These are phyloP conservation scores for Polylopha cassiicola DNA, from an alignment of 2,888 invertebrate species.

Conservation along the genomic window DNA sequence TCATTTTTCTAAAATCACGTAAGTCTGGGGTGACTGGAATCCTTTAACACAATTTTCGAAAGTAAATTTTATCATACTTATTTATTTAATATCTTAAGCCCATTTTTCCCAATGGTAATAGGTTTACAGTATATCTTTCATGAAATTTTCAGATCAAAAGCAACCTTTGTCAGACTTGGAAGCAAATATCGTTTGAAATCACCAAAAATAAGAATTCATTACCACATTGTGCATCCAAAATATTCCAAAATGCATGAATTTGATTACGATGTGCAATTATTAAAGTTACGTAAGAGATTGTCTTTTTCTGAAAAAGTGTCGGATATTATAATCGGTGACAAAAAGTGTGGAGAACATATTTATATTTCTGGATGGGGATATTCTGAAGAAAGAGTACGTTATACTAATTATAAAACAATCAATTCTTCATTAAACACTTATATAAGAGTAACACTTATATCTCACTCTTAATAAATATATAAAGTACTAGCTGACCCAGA, in stretches of 20 bases:
- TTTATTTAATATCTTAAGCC: too few relatives aligned
- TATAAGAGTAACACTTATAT: too few relatives aligned
- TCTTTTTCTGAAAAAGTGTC: constrained; percentile 33
- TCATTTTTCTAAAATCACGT: too few relatives aligned
- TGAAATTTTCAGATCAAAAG: constrained; percentile 32
- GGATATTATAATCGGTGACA: constrained; percentile 35
- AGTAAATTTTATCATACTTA: too few relatives aligned
- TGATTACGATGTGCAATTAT: constrained; percentile 53
- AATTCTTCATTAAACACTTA: too few relatives aligned
- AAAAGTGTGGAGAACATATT: constrained; percentile 31
- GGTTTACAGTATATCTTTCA: too few relatives aligned
- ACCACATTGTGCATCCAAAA: constrained; percentile 45
- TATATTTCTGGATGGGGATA: constrained; percentile 59
- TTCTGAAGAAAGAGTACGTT: constrained; percentile 44
- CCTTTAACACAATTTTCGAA: too few relatives aligned
- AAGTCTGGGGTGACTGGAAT: too few relatives aligned
- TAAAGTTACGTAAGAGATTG: constrained; percentile 34
- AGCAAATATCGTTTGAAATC: constrained; percentile 39
- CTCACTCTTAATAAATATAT: too few relatives aligned
- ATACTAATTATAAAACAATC: too few relatives aligned
- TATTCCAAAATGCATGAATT: constrained; percentile 42
- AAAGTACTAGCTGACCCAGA: too few relatives aligned
- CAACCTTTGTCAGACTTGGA: constrained; percentile 45
- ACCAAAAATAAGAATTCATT: constrained; percentile 31
- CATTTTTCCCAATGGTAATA: too few relatives aligned